These are phyloP conservation scores for Cotesia vestalis DNA, from an alignment of 1,140 invertebrate species.

Conservation along the genomic window DNA sequence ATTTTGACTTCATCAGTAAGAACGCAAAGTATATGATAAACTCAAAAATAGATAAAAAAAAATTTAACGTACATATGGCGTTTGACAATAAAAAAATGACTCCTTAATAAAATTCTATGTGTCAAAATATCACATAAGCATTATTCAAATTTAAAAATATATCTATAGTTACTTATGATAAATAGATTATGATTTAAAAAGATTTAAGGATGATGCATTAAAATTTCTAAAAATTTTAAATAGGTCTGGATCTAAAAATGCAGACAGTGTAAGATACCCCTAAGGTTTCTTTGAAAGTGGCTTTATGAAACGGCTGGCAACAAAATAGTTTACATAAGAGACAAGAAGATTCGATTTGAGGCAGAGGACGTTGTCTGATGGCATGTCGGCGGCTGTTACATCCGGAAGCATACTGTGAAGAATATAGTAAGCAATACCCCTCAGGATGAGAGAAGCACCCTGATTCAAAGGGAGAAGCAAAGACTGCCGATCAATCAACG, in stretches of 20 bases:
- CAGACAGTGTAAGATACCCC: background rate
- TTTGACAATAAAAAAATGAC: too few relatives aligned
- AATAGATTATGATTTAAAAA: too few relatives aligned
- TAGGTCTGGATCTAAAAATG: background rate
- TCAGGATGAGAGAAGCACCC: slow-evolving; percentile 31
- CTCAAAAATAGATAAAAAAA: too few relatives aligned
- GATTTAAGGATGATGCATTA: too few relatives aligned
- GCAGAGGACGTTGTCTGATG: slow-evolving; percentile 38
- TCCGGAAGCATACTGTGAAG: slow-evolving; percentile 31
- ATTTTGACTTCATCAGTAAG: too few relatives aligned
- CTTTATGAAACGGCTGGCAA: slow-evolving; percentile 10
- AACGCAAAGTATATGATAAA: too few relatives aligned
- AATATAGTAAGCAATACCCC: slow-evolving; percentile 54
- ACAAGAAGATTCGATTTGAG: slow-evolving; percentile 51
- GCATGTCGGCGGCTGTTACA: slow-evolving; percentile 39
- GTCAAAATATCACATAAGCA: too few relatives aligned
- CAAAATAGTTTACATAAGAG: slow-evolving; percentile 23
- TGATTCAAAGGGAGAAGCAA: slow-evolving; percentile 56
- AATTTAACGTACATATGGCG: too few relatives aligned
- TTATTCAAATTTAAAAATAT: too few relatives aligned
- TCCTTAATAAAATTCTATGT: too few relatives aligned
- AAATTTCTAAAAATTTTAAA: background rate
- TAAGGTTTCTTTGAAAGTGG: background rate
- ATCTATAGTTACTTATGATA: too few relatives aligned
- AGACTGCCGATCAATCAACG: slow-evolving; percentile 62